Evolutionary conservation across 2,113 vertebrate genomes (phyloP), one percentile per base, ranked within the genome.

Genomic region (Rhadina sibilatrix): DNA sequence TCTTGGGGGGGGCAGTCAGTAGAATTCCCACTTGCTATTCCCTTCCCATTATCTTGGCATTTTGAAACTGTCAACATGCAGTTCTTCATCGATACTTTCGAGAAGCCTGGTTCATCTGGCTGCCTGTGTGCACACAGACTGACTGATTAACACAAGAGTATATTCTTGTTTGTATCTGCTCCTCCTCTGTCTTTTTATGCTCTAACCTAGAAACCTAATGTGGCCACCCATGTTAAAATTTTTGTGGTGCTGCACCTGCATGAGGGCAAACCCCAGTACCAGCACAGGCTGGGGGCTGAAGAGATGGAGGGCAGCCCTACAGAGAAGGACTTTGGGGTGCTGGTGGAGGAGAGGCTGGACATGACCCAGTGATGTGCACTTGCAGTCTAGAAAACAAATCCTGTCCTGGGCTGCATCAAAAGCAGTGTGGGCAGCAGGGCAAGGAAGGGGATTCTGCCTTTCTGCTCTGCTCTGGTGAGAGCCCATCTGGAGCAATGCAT

Each of bases 401-500:
- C 19, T 57, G 7, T 50, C 66, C 50, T 28, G 22, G 27, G 33
- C 52, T 52, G 27, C 44, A 52, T 13, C 68, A 3, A 44, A 59
- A 52, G 23, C 22, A 33, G 18, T 0, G 0, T 44, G 86, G 22
- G 12, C 35, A 65, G 52, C 44, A 66, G 44, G 52, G 28, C 5
- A 1, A 44, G 52, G 52, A 31, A 65, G 15, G 15, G 27, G 10
- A 44, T 52, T 57, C 12, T 44, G 22, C 15, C 35, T 31, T 5
- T 71, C 66, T 57, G 37, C 25, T 71, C 56, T 9, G 5, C 75
- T 71, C 49, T 15, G 66, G 17, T 50, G 44, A 74, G 27, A 66
- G 2, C 59, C 44, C 37, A 12, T 15, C 35, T 50, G 59, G 2
- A 31, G 6, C 0, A 0, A 46, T 57, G 50, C 40, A 49, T 57